These are phyloP conservation scores for Parnassius apollo DNA, from an alignment of 2,888 invertebrate genomes.

Conservation along the genomic window DNA sequence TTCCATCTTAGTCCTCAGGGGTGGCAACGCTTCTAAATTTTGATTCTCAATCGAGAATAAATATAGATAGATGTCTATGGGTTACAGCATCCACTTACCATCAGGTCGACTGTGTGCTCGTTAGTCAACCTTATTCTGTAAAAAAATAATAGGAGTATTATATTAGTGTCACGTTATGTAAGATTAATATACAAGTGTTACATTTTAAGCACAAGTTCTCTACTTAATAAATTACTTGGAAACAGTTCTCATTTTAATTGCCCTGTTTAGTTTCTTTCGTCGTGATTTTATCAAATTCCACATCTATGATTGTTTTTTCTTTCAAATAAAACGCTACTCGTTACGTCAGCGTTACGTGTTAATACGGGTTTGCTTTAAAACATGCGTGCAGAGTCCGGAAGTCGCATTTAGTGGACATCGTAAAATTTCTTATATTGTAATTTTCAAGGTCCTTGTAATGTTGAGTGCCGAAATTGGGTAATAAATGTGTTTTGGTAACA, in stretches of 20 bases:
- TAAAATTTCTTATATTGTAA: not conserved
- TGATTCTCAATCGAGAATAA: too few relatives aligned
- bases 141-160: too few relatives aligned
- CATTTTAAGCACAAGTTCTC: too few relatives aligned
- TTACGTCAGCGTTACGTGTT: constrained; percentile 11
- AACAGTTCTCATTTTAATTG: constrained; percentile 34
- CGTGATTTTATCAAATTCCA: constrained; percentile 41
- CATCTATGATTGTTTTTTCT: constrained; percentile 36
- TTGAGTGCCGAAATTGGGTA: not conserved
- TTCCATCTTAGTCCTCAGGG: too few relatives aligned
- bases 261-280: constrained; percentile 35
- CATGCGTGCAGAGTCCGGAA: constrained; percentile 12
- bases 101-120: too few relatives aligned
- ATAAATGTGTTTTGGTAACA: constrained; percentile 1
- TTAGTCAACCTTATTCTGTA: too few relatives aligned
- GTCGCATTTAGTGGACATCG: constrained; percentile 10
- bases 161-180: too few relatives aligned
- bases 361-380: not conserved
- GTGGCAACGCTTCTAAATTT: too few relatives aligned
- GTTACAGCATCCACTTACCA: too few relatives aligned
- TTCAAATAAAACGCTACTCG: constrained; percentile 2
- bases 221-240: too few relatives aligned
- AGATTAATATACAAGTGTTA: too few relatives aligned
- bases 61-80: too few relatives aligned
- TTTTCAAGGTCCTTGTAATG: not conserved